phyloP scores from a whole-genome alignment of 2,797 vertebrate genomes.

The Telmatherina bonti region DNA sequence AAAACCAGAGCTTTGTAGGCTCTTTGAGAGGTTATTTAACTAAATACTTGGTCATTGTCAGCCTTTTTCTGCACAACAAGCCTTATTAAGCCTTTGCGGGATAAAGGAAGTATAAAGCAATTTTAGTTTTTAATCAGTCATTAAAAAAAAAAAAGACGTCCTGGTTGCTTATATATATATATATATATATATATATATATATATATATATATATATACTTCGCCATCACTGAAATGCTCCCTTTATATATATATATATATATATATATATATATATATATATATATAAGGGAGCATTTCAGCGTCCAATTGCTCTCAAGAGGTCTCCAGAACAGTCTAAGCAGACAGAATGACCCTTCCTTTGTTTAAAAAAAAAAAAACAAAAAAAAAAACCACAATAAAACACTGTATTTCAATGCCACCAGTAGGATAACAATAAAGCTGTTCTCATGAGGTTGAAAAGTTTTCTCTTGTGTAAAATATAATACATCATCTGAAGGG shows the following conservation, averaged over 20 bases:
- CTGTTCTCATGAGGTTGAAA: background rate
- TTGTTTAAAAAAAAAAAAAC: background rate
- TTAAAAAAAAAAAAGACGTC: background rate
- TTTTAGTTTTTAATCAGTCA: background rate
- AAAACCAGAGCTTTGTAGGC: background rate
- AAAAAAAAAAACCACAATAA: too few species aligned
- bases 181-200: too few species aligned
- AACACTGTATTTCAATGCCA: background rate
- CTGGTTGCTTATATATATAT: too few species aligned
- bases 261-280: too few species aligned
- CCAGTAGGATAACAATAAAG: background rate
- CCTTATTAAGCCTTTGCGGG: background rate
- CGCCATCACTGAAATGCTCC: too few species aligned
- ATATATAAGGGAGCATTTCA: background rate
- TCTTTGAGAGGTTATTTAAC: background rate
- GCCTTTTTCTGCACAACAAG: background rate
- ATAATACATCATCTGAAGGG: background rate
- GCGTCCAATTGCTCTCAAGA: background rate
- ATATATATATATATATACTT: too few species aligned
- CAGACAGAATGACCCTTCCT: background rate
- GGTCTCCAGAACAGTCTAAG: background rate
- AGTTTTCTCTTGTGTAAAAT: background rate
- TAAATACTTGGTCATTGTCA: background rate
- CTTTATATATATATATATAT: too few species aligned
- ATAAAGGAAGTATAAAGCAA: background rate